Conservation (phyloP, 2,797 vertebrate species). For the Lycodopsis pacificus region DNA sequence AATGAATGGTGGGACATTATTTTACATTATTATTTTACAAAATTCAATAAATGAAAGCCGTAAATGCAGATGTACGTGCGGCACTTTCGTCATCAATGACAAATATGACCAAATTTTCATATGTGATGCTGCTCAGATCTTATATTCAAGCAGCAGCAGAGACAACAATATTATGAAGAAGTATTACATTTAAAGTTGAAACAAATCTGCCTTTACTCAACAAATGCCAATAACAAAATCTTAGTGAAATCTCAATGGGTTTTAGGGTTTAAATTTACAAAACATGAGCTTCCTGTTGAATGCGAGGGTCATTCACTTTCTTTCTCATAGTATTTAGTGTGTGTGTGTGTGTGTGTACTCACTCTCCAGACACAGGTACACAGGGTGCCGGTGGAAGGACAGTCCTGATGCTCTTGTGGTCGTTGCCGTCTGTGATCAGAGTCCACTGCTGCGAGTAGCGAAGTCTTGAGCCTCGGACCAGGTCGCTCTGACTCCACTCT, state of each 20-base stretch:
- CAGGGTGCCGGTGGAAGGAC: conserved; percentile 68
- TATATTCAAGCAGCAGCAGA: background rate
- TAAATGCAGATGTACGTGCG: background rate
- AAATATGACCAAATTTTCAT: background rate
- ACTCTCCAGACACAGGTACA: conserved; percentile 74
- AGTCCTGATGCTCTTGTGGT: conserved; percentile 55
- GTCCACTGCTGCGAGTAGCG: conserved; percentile 80
- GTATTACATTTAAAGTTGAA: background rate
- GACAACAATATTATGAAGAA: background rate
- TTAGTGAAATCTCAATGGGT: background rate
- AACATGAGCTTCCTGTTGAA: background rate
- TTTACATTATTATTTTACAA: background rate
- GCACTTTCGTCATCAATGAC: background rate
- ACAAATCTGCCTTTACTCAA: background rate
- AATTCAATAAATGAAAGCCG: background rate
- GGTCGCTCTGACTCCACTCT: conserved; percentile 85
- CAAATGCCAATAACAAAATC: background rate
- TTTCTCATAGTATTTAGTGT: too few species aligned
- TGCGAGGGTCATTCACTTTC: background rate
- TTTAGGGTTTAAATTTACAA: background rate
- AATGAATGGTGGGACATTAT: background rate
- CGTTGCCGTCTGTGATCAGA: conserved; percentile 63
- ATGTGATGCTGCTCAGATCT: background rate
- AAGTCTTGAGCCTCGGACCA: conserved; percentile 73
- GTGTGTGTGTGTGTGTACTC: conserved; percentile 28